Percentiles rank a stretch among this genome's conserved stretches.
Conservation (phyloP, 2,113 vertebrate genomes). For the Xenopus laevis region DNA sequence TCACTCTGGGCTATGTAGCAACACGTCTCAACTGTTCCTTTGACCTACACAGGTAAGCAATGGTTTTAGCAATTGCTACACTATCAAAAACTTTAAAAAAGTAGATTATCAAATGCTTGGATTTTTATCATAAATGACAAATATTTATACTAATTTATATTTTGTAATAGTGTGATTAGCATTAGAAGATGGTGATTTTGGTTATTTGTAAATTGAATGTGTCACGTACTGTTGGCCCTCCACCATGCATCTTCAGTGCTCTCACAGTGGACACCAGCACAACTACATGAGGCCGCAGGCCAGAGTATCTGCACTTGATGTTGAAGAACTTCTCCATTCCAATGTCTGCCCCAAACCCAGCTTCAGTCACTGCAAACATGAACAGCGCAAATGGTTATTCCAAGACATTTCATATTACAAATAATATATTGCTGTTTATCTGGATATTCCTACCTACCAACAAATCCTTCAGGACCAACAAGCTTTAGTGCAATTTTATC, state of each 20-base stretch:
- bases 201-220: too few species aligned
- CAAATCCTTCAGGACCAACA: conserved; percentile 90
- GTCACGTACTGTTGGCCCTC: conserved; percentile 80
- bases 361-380: conserved; percentile 84
- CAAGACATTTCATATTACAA: not conserved
- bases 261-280: conserved; percentile 91
- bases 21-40: too few species aligned
- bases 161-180: too few species aligned
- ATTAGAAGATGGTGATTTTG: too few species aligned
- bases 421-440: not conserved
- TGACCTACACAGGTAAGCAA: too few species aligned
- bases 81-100: too few species aligned
- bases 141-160: too few species aligned
- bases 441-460: conserved; percentile 65
- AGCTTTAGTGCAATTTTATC: conserved; percentile 95
- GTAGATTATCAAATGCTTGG: too few species aligned
- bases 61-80: too few species aligned
- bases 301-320: conserved; percentile 93
- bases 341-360: conserved; percentile 95
- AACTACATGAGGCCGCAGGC: conserved; percentile 87
- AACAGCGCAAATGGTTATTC: conserved; percentile 3
- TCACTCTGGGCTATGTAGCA: too few species aligned
- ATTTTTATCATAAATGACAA: too few species aligned
- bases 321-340: conserved; percentile 99
- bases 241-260: conserved; percentile 97